Evolutionary conservation across 2,797 vertebrate genomes (phyloP).

Genomic region (Euphonia xanthogaster): DNA sequence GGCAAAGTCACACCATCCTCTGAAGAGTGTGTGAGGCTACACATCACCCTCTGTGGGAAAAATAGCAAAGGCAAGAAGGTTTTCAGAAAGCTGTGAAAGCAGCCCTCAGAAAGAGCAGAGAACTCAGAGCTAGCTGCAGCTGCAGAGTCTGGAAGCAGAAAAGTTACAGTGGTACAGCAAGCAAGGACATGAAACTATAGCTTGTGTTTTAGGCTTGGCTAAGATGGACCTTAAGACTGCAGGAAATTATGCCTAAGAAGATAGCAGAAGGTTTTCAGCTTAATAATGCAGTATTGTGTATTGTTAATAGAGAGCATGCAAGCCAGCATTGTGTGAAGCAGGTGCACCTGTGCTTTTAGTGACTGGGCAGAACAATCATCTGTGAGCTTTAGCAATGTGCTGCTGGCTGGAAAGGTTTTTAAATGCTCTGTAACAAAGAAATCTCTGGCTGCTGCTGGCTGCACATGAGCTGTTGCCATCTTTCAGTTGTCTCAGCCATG

Average conservation of each 20-base stretch:
- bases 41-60: background rate
- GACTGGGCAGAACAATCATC: background rate
- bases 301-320: fast-evolving
- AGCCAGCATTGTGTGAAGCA: background rate
- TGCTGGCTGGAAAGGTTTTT: background rate
- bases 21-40: background rate
- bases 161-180: background rate
- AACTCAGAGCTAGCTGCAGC: background rate
- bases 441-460: background rate
- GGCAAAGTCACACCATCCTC: background rate
- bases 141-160: background rate
- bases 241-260: background rate
- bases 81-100: background rate
- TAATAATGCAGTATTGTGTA: background rate
- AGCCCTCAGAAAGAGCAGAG: background rate
- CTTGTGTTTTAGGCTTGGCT: background rate
- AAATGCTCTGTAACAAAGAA: background rate
- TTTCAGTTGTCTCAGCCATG: background rate
- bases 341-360: background rate
- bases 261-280: background rate
- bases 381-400: background rate
- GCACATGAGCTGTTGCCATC: background rate
- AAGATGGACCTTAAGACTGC: background rate
- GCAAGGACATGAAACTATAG: background rate
- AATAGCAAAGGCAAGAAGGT: background rate